Conservation (phyloP, 2,888 invertebrate species). For the Scotopteryx bipunctaria region DNA sequence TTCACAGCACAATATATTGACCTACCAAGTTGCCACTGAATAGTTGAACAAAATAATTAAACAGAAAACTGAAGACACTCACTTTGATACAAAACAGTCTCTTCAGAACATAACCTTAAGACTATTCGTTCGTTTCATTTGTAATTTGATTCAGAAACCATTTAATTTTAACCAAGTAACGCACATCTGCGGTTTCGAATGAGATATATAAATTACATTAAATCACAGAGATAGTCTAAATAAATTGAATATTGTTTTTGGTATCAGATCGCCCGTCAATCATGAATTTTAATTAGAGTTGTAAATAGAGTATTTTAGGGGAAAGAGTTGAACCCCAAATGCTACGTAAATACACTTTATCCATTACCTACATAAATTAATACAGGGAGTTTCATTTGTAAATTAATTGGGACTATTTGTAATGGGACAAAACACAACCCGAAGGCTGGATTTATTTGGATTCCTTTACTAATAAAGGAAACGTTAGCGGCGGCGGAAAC, state of each 20-base stretch:
- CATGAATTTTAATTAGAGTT: slow-evolving; percentile 23
- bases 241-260: slow-evolving; percentile 33
- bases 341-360: no score
- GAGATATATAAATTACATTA: slow-evolving; percentile 33
- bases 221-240: slow-evolving; percentile 31
- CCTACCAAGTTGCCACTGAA: no score
- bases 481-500: no score
- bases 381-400: background rate
- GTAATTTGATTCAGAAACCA: slow-evolving; percentile 21
- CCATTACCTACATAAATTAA: slow-evolving; percentile 1
- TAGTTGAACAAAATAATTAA: no score
- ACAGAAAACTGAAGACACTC: no score
- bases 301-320: slow-evolving; percentile 14
- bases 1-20: no score
- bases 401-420: background rate
- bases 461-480: no score
- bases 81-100: no score
- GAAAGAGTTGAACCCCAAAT: slow-evolving; percentile 3
- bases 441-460: no score
- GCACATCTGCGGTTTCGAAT: slow-evolving; percentile 37
- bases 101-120: background rate
- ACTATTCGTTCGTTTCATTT: slow-evolving; percentile 16
- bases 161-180: slow-evolving; percentile 25
- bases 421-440: no score
- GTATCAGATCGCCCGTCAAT: slow-evolving; percentile 25